Evolutionary conservation across 2,113 vertebrate species (phyloP), one percentile per base, ranked within the genome.

Genomic region (Sinocyclocheilus grahami): DNA sequence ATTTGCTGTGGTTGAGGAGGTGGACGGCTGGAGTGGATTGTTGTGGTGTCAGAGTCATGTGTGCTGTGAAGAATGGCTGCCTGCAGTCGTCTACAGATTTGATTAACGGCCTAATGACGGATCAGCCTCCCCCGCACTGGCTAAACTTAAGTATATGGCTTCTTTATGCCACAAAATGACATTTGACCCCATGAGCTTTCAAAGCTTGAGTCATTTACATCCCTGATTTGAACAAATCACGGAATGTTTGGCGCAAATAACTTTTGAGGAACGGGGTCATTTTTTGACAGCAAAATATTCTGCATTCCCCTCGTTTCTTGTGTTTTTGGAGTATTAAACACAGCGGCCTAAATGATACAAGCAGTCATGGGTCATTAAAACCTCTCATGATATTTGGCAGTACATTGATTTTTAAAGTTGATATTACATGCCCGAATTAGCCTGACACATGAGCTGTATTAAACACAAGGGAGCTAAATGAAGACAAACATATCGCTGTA

Each of bases 161-260:
- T 84, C 89, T 90, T 86, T 67, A 87, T 85, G 87, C 83, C 85
- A 71, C 86, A 75, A 91, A 92, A 90, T 77, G 90, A 91, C 89
- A 88, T 90, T 89, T 87, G 16, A 90, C 90, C 91, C 89, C 65
- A 87, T 90, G 88, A 91, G 89, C 88, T 90, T 88, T 87, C 87
- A 58, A 88, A 82, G 86, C 89, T 87, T 90, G 90, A 87, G 86
- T 85, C 90, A 89, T 88, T 82, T 86, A 60, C 86, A 88, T 85
- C 72, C 87, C 79, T 87, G 67, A 83, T 88, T 88, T 37, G 67
- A 46, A 85, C n/a, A 65, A 82, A 82, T 51, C 42, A 33, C 1
- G 67, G 42, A 84, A 86, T 86, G 85, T 77, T 90, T 78, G 30
- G 83, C 81, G 78, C 77, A 87, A 78, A 85, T 83, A 85, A 87